Percentiles rank a stretch among this genome's conserved stretches.
These are phyloP conservation scores for Atta cephalotes DNA, from an alignment of 1,140 invertebrate species.

Conservation along the genomic window DNA sequence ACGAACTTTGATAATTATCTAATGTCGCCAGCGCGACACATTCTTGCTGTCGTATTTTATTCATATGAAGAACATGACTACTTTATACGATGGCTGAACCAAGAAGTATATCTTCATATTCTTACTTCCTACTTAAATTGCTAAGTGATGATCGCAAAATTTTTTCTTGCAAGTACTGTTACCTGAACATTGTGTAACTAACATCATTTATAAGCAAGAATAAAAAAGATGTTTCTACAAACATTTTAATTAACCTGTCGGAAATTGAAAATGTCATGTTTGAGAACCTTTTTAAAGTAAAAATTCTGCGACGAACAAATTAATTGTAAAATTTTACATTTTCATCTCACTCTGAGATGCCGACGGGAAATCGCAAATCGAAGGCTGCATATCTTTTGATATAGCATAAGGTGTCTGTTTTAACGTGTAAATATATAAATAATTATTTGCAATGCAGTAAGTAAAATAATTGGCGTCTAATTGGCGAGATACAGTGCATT, in stretches of 20 bases:
- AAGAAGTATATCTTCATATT: conserved; percentile 53
- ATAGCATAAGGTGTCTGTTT: conserved; percentile 18
- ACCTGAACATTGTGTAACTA: conserved; percentile 20
- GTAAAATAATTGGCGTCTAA: conserved; percentile 60
- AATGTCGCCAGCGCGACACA: conserved; percentile 43
- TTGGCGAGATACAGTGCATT: conserved; percentile 51
- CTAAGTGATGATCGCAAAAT: conserved; percentile 33
- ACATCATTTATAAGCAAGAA: conserved; percentile 64
- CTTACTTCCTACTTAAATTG: conserved; percentile 19
- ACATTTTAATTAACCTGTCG: conserved; percentile 3
- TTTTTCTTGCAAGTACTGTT: conserved; percentile 16
- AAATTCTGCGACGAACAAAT: not conserved
- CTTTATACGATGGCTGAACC: conserved; percentile 64
- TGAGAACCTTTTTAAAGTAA: not conserved
- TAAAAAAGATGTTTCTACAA: conserved; percentile 54
- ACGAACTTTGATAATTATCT: conserved; percentile 65
- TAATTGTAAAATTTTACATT: not conserved
- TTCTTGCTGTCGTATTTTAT: conserved; percentile 32
- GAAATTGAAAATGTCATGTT: not conserved
- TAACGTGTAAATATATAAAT: conserved; percentile 57
- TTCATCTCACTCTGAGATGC: not conserved
- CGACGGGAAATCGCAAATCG: conserved; percentile 1
- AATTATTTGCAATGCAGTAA: conserved; percentile 40
- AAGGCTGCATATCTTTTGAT: conserved; percentile 24
- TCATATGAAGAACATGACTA: conserved; percentile 69